Percentiles rank a stretch among this genome's conserved stretches.
These are phyloP conservation scores for Camponotus vicinus DNA, from an alignment of 1,140 invertebrate genomes.

Conservation along the genomic window DNA sequence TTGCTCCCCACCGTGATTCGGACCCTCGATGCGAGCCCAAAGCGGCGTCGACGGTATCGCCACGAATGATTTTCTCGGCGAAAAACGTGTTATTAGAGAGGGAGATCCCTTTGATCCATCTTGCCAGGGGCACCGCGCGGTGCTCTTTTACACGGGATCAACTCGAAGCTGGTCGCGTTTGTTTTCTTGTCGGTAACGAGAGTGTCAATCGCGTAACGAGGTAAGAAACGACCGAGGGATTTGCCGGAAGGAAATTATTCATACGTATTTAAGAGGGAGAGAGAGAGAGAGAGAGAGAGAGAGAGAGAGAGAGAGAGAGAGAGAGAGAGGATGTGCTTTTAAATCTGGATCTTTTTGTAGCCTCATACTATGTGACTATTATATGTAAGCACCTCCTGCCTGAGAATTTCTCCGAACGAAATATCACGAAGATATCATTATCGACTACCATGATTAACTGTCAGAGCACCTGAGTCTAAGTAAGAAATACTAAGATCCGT, in stretches of 20 bases:
- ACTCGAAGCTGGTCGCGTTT: neutral
- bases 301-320: neutral
- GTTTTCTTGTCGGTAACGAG: neutral
- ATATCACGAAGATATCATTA: conserved; percentile 48
- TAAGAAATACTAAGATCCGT: neutral
- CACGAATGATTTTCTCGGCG: conserved; percentile 46
- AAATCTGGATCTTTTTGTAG: conserved; percentile 8
- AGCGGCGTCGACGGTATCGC: conserved; percentile 47
- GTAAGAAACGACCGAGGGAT: neutral
- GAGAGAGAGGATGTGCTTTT: neutral
- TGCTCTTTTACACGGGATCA: neutral
- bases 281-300: neutral
- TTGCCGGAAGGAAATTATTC: conserved; percentile 20
- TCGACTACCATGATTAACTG: conserved; percentile 25
- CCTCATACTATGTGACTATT: neutral
- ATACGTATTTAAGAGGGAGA: neutral
- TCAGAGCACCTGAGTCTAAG: neutral
- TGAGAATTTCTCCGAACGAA: conserved; percentile 39
- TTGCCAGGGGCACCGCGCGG: neutral
- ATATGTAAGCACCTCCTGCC: neutral
- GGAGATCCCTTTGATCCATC: neutral
- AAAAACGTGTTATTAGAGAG: conserved; percentile 54
- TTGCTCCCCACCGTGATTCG: conserved; percentile 21
- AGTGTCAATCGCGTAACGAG: conserved; percentile 28
- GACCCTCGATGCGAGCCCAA: conserved; percentile 1